These are phyloP conservation scores for Oscheius sp. DNA, from an alignment of 2,888 invertebrate species.

Conservation along the genomic window DNA sequence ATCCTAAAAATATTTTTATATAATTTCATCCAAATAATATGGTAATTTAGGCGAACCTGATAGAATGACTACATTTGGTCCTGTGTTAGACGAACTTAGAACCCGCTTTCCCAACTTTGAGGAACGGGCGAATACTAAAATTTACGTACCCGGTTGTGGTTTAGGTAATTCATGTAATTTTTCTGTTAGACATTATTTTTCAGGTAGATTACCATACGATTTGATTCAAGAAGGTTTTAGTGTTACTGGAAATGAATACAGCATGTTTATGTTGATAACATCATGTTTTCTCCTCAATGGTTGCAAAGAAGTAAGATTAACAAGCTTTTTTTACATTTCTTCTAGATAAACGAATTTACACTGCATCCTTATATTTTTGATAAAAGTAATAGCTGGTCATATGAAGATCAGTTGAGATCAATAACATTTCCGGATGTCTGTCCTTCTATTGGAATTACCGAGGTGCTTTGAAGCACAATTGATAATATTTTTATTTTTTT, in stretches of 20 bases:
- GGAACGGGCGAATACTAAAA: slow-evolving; percentile 78
- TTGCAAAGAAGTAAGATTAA: slow-evolving; percentile 75
- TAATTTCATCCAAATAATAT: not conserved
- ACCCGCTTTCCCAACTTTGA: slow-evolving; percentile 79
- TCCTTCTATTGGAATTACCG: slow-evolving; percentile 75
- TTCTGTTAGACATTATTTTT: slow-evolving; percentile 12
- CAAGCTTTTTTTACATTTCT: not conserved
- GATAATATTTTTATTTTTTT: not conserved
- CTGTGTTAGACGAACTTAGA: slow-evolving; percentile 85
- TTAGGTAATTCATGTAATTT: slow-evolving; percentile 78
- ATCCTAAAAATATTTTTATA: not conserved
- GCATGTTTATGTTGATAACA: slow-evolving; percentile 94
- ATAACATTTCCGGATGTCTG: slow-evolving; percentile 89
- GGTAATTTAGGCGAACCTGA: slow-evolving; percentile 55
- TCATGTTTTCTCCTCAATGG: slow-evolving; percentile 94
- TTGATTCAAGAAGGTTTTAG: slow-evolving; percentile 88
- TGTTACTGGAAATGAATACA: slow-evolving; percentile 98
- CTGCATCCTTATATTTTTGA: slow-evolving; percentile 96
- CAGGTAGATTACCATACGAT: slow-evolving; percentile 86
- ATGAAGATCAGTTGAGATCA: slow-evolving; percentile 84
- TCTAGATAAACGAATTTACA: slow-evolving; percentile 80
- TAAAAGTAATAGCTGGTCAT: slow-evolving; percentile 87
- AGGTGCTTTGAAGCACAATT: not conserved
- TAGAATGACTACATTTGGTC: slow-evolving; percentile 82
- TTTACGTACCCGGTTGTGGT: slow-evolving; percentile 96